Evolutionary conservation across 2,113 vertebrate species (phyloP).

Genomic region (Papio anubis): DNA sequence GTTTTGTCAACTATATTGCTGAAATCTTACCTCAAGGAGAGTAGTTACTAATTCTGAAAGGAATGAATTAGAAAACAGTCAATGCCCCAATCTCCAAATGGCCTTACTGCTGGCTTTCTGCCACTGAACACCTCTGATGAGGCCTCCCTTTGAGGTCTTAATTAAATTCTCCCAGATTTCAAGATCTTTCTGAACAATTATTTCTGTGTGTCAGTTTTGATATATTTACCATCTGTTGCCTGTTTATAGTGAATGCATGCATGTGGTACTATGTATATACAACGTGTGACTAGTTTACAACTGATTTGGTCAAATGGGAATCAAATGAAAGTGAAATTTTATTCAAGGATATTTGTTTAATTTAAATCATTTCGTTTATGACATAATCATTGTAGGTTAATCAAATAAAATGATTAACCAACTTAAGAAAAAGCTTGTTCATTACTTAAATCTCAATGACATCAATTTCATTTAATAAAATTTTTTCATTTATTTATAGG

Average conservation of each 20-base stretch:
- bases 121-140: not conserved
- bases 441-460: not conserved
- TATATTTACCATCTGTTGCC: slow-evolving; percentile 14
- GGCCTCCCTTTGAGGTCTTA: not conserved
- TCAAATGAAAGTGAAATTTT: slow-evolving; percentile 83
- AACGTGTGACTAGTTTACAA: slow-evolving; percentile 20
- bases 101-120: not conserved
- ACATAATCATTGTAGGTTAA: not conserved
- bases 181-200: slow-evolving; percentile 6
- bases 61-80: not conserved
- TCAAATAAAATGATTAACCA: slow-evolving; percentile 48
- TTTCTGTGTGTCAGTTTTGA: slow-evolving; percentile 10
- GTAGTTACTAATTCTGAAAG: not conserved
- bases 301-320: slow-evolving; percentile 82
- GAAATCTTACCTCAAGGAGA: not conserved
- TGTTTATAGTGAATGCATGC: not conserved
- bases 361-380: slow-evolving; percentile 43
- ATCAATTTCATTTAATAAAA: slow-evolving; percentile 16
- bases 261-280: not conserved
- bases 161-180: not conserved
- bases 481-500: not conserved
- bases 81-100: not conserved
- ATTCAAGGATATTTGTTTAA: slow-evolving; percentile 78
- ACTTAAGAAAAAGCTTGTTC: not conserved
- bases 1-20: not conserved